A percentile compares a stretch with the other conserved stretches of the same genome.
phyloP scores from a whole-genome alignment of 2,888 invertebrate species.

The Plutella xylostella region DNA sequence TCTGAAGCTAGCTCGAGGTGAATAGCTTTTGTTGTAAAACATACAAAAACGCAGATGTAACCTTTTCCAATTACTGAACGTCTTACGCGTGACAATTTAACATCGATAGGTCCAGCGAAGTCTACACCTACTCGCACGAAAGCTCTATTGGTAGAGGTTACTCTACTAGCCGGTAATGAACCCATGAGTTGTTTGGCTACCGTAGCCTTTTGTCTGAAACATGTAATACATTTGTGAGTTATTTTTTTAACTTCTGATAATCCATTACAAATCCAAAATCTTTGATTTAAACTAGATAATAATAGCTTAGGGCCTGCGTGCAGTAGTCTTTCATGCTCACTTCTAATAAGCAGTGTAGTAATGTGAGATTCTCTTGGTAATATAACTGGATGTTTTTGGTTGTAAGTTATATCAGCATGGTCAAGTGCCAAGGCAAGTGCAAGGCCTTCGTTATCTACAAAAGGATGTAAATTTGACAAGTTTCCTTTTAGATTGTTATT shows the following conservation, averaged over 20 bases:
- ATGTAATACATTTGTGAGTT: slow-evolving; percentile 16
- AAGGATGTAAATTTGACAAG: not conserved
- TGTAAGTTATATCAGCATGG: slow-evolving; percentile 1
- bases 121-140: slow-evolving; percentile 16
- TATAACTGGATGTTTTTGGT: slow-evolving; percentile 4
- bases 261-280: slow-evolving; percentile 17
- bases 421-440: slow-evolving; percentile 1
- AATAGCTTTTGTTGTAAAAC: slow-evolving; percentile 14
- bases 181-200: slow-evolving; percentile 17
- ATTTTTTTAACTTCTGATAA: slow-evolving; percentile 16
- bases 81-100: slow-evolving; percentile 13
- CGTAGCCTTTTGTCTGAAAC: slow-evolving; percentile 17
- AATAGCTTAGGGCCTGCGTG: slow-evolving; percentile 14
- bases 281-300: slow-evolving; percentile 10
- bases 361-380: slow-evolving; percentile 1
- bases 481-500: not conserved
- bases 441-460: slow-evolving; percentile 1
- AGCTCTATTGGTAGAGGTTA: slow-evolving; percentile 8
- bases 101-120: slow-evolving; percentile 15
- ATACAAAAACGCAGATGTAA: slow-evolving; percentile 16
- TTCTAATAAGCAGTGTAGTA: not conserved
- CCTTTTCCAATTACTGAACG: slow-evolving; percentile 12
- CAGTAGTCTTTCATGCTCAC: slow-evolving; percentile 11
- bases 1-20: slow-evolving; percentile 11
- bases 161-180: slow-evolving; percentile 12